Base-by-base conservation (phyloP, 2,888 invertebrate genomes). In the Ferrisia virgata region DNA sequence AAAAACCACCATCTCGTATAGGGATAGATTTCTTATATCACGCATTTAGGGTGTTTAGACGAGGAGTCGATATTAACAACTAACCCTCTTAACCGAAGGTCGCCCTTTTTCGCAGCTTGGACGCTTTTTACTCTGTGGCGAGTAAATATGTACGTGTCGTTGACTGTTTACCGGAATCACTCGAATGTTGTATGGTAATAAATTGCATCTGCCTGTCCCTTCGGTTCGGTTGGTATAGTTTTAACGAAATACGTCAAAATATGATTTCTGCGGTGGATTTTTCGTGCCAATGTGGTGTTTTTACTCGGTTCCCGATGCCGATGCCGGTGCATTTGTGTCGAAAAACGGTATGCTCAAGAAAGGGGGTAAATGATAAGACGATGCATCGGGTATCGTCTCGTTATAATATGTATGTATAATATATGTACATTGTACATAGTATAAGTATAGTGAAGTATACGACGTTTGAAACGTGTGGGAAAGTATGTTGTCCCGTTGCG, bases 81-180 rank as follows among this genome's bases (percentile, higher is more conserved):
- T 72, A 72, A 72, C 72, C 72, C 72, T 72, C 72, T 72, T 72
- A 72, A 72, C 33, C 33, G 11, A 72, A 72, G 72, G 72, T 72
- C 72, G 72, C 72, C 58, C 58, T 64, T 64, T 64, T 64, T 64
- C 58, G 6, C 28, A 64, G 0, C 13, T 28, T 13, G 72, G 72
- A 33, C 33, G 36, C 72, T 72, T 72, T 72, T 72, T 33, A 33
- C 72, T 31, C 72, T n/a, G n/a, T n/a, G 28, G 28, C 28, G 36
- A 82, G 82, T 82, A 82, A 82, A 82, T 82, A 82, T 72, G 82
- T 69, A 76, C 82, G 82, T 82, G 82, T 82, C 82, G 82, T 69
- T 76, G 82, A 69, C 43, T 82, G 82, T 64, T 82, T 72, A 72
- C 82, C 40, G 82, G 82, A 82, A 82, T 82, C 82, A 82, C 82